Base-by-base conservation (phyloP, 2,888 invertebrate genomes). In the Agonopterix subpropinquella region DNA sequence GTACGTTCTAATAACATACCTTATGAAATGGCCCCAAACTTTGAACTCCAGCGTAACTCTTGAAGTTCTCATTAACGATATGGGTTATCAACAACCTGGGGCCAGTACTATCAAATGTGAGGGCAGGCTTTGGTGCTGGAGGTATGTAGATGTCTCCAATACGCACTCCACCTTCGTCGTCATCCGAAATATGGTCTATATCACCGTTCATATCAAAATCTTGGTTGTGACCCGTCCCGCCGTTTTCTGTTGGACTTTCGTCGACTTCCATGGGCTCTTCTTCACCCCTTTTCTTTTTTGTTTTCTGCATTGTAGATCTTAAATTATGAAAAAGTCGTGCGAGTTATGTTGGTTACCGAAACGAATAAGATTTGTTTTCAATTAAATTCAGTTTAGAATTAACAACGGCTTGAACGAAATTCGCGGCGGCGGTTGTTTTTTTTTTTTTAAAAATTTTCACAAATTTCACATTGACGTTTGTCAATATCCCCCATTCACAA, bases 11-110 rank as follows among this genome's bases (percentile, higher is more conserved):
- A 28, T 28, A 28, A 28, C 13, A 8, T 88, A 97, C 97, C 90
- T 98, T 97, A 77, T 99, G 97, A 80, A 99, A 99, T 0, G 98
- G 98, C 0, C 99, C 99, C 47, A 99, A 89, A 2, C 86, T 78
- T 65, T 95, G 92, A 41, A 90, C 89, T 0, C 96, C 95, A 36
- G 96, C 97, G 68, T 99, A 99, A 69, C 98, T 99, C 81, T 99
- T 99, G 76, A 99, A 99, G 77, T 98, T 97, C 47, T 93, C 91
- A 76, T 97, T 98, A 0, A 93, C 93, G 60, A 99, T 98, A 62
- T 95, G 92, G 1, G 93, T 93, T 48, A 99, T 98, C 51, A 99
- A 94, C 43, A 99, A 84, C 11, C 98, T 91, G 0, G 97, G 95
- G 0, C 95, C 96, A 42, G 90, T 92, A 8, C 91, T 88, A 59